Base-by-base conservation (phyloP, 2,797 vertebrate species). In the Halcyon leucocephala region DNA sequence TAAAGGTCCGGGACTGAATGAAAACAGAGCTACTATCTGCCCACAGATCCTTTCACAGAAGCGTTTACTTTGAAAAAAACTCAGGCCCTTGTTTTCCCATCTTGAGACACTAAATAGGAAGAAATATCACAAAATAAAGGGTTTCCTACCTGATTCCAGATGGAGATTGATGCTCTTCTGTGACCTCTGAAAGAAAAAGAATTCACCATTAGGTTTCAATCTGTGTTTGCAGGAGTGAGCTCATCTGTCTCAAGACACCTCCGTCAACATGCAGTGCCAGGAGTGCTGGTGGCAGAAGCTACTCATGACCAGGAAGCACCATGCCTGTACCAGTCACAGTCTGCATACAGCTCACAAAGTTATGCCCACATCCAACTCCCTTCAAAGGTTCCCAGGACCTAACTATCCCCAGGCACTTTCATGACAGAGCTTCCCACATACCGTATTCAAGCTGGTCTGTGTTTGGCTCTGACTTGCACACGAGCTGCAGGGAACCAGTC, bases 401-500 rank as follows among this genome's bases (percentile, higher is more conserved):
- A 25, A 13, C 69, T 37, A 10, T 17, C 64, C 37, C 48, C 65
- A 9, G 37, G 28, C 39, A 6, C 8, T 2, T 9, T 12, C 12
- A 0, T 1, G 31, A 49, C 84, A 79, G n/a, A 26, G 35, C 66
- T 91, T 46, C 58, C 24, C 61, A 93, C 93, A 3, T 98, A 98
- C 98, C 98, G 16, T 98, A 98, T 72, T 98, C 98, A 26, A 98
- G 96, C 87, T 97, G 98, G 92, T 99, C 99, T 24, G 97, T 79
- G 73, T 98, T 98, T 69, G 99, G 99, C 97, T 99, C 99, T 0
- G 98, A 98, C 96, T 99, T 99, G 98, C 99, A 99, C 94, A 99
- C 91, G 14, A 99, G 98, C 93, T 98, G 98, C 95, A 98, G 95
- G 9, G 98, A 97, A 58, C 96, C 88, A 1, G 97, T 95, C 97